phyloP scores from a whole-genome alignment of 2,113 vertebrate genomes.

The Chelonoidis abingdonii region DNA sequence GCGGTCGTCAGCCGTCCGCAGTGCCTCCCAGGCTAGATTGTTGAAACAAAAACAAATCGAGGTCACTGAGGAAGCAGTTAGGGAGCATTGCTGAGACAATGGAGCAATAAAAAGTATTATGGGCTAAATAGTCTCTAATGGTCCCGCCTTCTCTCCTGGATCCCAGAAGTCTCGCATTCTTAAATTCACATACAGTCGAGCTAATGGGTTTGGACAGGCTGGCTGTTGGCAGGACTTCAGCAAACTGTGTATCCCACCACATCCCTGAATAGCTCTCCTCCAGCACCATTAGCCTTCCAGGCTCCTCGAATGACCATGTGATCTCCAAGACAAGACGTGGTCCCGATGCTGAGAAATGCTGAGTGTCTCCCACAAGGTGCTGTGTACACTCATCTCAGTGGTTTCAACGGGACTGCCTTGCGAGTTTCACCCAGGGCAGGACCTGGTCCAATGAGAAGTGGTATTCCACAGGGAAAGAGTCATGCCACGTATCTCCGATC shows the following conservation, averaged over 20 bases:
- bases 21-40: neutral
- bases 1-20: neutral
- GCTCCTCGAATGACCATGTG: neutral
- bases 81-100: neutral
- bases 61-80: constrained; percentile 18
- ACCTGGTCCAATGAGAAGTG: accelerated
- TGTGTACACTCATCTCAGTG: accelerated
- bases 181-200: neutral
- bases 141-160: neutral
- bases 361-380: neutral
- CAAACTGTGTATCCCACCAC: neutral
- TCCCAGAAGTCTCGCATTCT: constrained; percentile 2
- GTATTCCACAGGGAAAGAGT: neutral
- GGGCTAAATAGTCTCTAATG: neutral
- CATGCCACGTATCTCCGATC: neutral
- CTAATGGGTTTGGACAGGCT: neutral
- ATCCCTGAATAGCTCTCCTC: neutral
- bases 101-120: neutral
- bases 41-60: neutral
- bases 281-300: neutral
- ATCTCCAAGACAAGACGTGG: neutral
- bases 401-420: neutral
- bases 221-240: neutral
- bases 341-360: neutral
- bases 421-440: accelerated